Base-by-base conservation (phyloP, 2,888 invertebrate species). In the Drosophila dives region DNA sequence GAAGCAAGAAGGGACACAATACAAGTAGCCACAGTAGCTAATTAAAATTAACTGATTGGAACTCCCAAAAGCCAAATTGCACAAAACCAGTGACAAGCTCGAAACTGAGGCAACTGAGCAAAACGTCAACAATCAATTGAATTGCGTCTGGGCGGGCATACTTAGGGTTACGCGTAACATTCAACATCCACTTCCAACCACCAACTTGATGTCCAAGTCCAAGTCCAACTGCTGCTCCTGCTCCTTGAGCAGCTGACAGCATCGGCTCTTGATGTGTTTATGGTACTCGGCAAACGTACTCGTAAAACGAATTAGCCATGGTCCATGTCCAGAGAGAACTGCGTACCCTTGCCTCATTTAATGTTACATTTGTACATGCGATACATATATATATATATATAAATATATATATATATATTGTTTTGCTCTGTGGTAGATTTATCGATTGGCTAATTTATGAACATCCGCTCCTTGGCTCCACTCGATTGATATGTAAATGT, bases 401-500 rank as follows among this genome's bases (percentile, higher is more conserved):
- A 42, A 6, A 20, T 20, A 45, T 45, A 45, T 20, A 7, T 3
- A 7, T 34, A 34, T 53, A 73, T 83, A 75, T 83, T 85, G 81
- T 83, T 81, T 75, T 70, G 79, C 73, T 60, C 73, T 60, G 68
- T 75, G 64, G 62, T 60, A 80, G 88, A 85, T 90, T 87, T 86
- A 92, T 92, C 91, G 91, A 91, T 92, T 91, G 90, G 86, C 84
- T 92, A 93, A 92, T 92, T 92, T 92, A 92, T 92, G 91, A 91
- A 91, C 92, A 92, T 92, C 92, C 92, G 86, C 83, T 62, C 70
- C 74, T 56, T 36, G 36, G 5, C 63, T 56, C 72, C 72, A 67
- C 58, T 78, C 87, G 80, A 91, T 91, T 90, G 91, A 90, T 90
- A 90, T 91, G 90, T 91, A 90, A 90, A 90, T 91, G 83, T 86